Percentiles rank a stretch among this genome's conserved stretches.
These are phyloP conservation scores for Cydia splendana DNA, from an alignment of 1,140 invertebrate species.

Conservation along the genomic window DNA sequence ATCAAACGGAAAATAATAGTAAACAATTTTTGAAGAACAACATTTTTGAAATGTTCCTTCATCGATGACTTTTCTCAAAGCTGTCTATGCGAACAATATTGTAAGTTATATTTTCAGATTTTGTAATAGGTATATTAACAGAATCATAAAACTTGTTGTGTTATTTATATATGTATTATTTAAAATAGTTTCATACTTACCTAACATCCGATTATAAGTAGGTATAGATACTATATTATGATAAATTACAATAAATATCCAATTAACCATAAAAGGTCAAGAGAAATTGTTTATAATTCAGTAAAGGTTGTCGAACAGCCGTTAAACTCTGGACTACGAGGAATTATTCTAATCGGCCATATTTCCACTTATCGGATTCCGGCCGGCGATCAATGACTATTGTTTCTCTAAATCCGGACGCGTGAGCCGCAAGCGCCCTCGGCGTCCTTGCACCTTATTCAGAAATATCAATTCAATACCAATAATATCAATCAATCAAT, in stretches of 20 bases:
- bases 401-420: slow-evolving; percentile 62
- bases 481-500: no score
- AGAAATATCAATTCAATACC: neutral
- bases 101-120: no score
- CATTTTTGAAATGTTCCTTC: no score
- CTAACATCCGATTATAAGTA: no score
- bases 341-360: slow-evolving; percentile 71
- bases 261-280: slow-evolving; percentile 12
- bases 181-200: no score
- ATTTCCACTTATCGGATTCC: slow-evolving; percentile 70
- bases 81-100: no score
- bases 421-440: slow-evolving; percentile 65
- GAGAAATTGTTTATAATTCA: slow-evolving; percentile 1
- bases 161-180: no score
- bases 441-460: slow-evolving; percentile 37
- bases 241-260: neutral
- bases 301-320: slow-evolving; percentile 5
- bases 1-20: no score
- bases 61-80: no score
- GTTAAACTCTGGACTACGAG: slow-evolving; percentile 48
- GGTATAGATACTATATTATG: neutral
- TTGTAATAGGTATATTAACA: no score
- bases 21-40: no score
- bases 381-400: slow-evolving; percentile 62
- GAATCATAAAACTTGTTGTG: no score